Evolutionary conservation across 1,140 invertebrate species (phyloP).

Genomic region (Brachionus plicatilis): DNA sequence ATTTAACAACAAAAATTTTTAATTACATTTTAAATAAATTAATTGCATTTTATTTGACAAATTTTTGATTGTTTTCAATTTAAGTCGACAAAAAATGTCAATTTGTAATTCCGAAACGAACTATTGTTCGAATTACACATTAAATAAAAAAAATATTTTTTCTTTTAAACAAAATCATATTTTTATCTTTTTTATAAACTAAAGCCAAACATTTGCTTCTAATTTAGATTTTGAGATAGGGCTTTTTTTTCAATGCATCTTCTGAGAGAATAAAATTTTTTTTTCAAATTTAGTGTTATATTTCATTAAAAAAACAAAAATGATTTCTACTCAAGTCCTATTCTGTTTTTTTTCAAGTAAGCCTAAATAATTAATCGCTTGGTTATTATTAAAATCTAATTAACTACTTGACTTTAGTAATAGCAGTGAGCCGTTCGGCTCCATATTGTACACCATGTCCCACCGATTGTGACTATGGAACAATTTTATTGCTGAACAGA

Average conservation of each 20-base stretch:
- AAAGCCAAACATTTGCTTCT: background rate
- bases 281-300: background rate
- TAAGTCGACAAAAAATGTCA: background rate
- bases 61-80: constrained; percentile 48
- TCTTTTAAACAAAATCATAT: background rate
- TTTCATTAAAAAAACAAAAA: background rate
- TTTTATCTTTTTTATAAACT: background rate
- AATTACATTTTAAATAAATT: background rate
- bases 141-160: background rate
- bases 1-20: no score
- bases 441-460: background rate
- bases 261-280: background rate
- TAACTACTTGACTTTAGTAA: background rate
- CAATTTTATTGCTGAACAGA: background rate
- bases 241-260: background rate
- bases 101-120: background rate
- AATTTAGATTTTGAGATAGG: background rate
- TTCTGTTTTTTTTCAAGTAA: background rate
- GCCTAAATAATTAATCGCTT: background rate
- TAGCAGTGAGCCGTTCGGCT: background rate
- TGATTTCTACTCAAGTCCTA: background rate
- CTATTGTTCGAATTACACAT: background rate
- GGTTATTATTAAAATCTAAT: no score
- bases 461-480: background rate
- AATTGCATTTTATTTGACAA: constrained; percentile 57